A percentile compares a stretch with the other conserved stretches of the same genome.
phyloP scores from a whole-genome alignment of 2,113 vertebrate genomes.

The Nothocercus julius region DNA sequence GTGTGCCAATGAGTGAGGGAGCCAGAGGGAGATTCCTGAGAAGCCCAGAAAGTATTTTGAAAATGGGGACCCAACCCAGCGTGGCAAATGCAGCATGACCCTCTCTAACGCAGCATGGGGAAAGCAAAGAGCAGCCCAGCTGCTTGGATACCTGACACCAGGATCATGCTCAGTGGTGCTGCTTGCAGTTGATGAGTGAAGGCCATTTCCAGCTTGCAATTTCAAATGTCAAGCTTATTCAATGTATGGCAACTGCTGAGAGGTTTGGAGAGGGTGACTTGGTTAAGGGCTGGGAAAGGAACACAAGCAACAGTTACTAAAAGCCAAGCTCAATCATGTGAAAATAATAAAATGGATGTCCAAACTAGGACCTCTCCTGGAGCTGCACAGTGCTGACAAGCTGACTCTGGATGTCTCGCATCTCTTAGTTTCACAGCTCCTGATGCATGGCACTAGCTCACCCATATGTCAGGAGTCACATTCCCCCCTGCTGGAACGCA shows the following conservation, averaged over 20 bases:
- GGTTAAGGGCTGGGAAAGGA: neutral
- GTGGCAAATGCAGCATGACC: conserved; percentile 64
- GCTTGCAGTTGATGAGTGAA: conserved; percentile 3
- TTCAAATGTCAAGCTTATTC: conserved; percentile 21
- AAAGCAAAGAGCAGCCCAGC: conserved; percentile 62
- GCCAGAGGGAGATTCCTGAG: conserved; percentile 56
- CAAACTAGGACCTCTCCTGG: conserved; percentile 5
- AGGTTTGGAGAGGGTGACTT: neutral
- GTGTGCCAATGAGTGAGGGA: neutral
- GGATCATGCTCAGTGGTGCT: neutral
- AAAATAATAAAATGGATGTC: conserved; percentile 51
- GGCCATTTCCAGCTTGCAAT: conserved; percentile 48
- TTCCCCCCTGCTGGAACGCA: conserved; percentile 58
- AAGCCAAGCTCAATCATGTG: neutral
- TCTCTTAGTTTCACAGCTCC: conserved; percentile 52
- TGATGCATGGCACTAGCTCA: conserved; percentile 34
- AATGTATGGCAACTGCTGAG: conserved; percentile 10
- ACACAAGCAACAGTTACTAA: conserved; percentile 21
- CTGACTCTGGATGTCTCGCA: conserved; percentile 42
- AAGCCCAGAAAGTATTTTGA: conserved; percentile 63
- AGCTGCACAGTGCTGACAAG: neutral
- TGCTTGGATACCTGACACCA: conserved; percentile 49
- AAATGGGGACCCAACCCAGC: conserved; percentile 40
- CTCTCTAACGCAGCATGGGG: conserved; percentile 47
- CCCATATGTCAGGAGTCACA: conserved; percentile 58